Evolutionary conservation across 2,113 vertebrate genomes (phyloP), one percentile per base, ranked within the genome.

Genomic region (Blennius ocellaris): DNA sequence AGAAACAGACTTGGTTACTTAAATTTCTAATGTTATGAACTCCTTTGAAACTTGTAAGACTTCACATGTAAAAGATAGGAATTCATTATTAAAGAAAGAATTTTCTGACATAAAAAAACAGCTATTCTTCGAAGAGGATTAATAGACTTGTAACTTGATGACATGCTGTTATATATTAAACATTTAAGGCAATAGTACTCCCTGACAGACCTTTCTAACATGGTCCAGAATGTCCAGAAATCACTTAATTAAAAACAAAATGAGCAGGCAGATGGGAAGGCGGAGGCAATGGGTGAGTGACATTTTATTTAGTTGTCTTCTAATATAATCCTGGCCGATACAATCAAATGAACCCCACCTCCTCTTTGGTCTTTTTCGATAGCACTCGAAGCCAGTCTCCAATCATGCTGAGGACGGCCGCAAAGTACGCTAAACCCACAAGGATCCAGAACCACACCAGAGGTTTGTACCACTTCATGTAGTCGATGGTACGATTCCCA

Each of bases 361-460:
- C 98, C 87, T 97, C 97, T 89, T 97, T 99, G 10, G 98, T 99
- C 93, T 99, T 99, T 93, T 97, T 99, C 9, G 98, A 99, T 73
- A 99, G 94, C 62, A 99, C 96, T 84, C 97, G 95, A 54, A 99
- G 93, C 97, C 97, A 99, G 86, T 99, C 98, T 84, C 97, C 96
- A 30, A 99, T 99, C 97, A 99, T 99, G 91, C 97, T 99, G 69
- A 99, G 95, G 47, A 99, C 96, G 7, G 98, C 97, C 3, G 98
- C 98, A 76, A 99, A 99, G 91, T 99, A 99, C 0, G 97, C 98
- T 65, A 99, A 94, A 0, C 98, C 98, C 45, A 99, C 96, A 4
- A 99, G 92, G 90, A 99, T 99, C 97, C 98, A 99, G 85, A 99
- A 99, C 97, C 97, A 99, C 49, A 99, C 98, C 45, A 99, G 92